Percentiles rank a stretch among this genome's conserved stretches.
phyloP scores from a whole-genome alignment of 2,113 vertebrate genomes.

The Mus pahari region DNA sequence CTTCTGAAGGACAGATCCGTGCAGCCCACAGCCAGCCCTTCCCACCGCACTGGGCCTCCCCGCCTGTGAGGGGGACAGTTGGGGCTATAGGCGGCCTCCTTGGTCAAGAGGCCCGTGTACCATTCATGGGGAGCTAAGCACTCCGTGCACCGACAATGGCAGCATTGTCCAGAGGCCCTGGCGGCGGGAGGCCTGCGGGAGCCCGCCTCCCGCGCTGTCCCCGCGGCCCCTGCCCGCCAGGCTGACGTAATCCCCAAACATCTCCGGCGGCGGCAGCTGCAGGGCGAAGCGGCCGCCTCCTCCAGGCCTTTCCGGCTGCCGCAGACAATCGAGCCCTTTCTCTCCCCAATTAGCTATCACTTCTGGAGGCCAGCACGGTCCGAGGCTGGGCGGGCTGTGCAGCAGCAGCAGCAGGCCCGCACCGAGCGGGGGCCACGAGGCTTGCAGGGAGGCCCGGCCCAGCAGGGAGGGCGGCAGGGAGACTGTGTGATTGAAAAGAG shows the following conservation, averaged over 20 bases:
- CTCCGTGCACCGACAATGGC: constrained; percentile 92
- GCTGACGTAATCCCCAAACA: constrained; percentile 95
- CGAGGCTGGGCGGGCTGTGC: constrained; percentile 87
- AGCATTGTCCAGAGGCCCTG: constrained; percentile 91
- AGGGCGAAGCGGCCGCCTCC: constrained; percentile 90
- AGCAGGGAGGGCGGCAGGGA: background rate
- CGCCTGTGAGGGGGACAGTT: constrained; percentile 85
- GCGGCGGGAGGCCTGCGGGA: constrained; percentile 83
- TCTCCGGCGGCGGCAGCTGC: constrained; percentile 93
- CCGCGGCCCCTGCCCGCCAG: constrained; percentile 83
- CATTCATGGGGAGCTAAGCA: constrained; percentile 88
- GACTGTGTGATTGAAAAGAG: constrained; percentile 77
- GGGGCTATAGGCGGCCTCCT: constrained; percentile 83
- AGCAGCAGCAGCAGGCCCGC: constrained; percentile 83
- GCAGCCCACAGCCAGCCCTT: constrained; percentile 66
- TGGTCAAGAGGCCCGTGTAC: constrained; percentile 88
- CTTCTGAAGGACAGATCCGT: constrained; percentile 7
- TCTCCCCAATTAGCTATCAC: constrained; percentile 93
- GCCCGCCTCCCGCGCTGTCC: constrained; percentile 75
- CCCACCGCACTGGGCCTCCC: constrained; percentile 85
- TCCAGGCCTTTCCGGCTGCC: constrained; percentile 87
- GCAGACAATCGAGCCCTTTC: constrained; percentile 94
- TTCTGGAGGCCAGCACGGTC: constrained; percentile 91
- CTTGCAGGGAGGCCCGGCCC: background rate
- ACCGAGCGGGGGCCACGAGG: constrained; percentile 42